Conservation (phyloP, 2,113 vertebrate species). For the Meriones unguiculatus region DNA sequence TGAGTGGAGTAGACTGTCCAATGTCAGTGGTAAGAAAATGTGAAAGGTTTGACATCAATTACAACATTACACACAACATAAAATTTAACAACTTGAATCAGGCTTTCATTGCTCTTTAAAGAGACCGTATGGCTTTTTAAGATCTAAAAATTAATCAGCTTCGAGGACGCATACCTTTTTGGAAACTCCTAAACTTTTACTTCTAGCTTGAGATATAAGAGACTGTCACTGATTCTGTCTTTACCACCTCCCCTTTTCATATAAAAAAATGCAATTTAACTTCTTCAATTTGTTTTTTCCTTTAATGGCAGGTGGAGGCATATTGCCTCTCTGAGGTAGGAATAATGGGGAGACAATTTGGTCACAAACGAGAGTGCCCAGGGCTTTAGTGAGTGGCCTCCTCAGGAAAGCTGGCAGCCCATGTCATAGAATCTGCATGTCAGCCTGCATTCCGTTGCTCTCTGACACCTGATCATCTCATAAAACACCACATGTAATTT, state of each 20-base stretch:
- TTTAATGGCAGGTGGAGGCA: constrained; percentile 12
- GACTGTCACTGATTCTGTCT: neutral
- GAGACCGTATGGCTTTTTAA: constrained; percentile 84
- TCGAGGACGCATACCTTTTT: constrained; percentile 79
- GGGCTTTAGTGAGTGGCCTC: neutral
- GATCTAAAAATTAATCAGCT: constrained; percentile 87
- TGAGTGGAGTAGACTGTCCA: constrained; percentile 84
- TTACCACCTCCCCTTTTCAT: neutral
- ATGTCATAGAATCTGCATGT: neutral
- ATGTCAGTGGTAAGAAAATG: constrained; percentile 87
- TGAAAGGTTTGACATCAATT: constrained; percentile 91
- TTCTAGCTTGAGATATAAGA: constrained; percentile 43
- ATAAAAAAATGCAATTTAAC: neutral
- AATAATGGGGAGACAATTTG: constrained; percentile 4
- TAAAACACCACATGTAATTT: constrained; percentile 71
- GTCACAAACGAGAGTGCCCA: neutral
- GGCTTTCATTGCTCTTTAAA: constrained; percentile 89
- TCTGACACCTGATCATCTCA: neutral
- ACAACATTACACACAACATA: constrained; percentile 93
- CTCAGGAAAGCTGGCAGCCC: constrained; percentile 61
- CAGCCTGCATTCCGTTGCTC: constrained; percentile 28
- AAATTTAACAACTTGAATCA: constrained; percentile 91
- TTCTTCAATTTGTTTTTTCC: constrained; percentile 81
- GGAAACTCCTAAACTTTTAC: constrained; percentile 44
- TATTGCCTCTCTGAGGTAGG: constrained; percentile 55